Percentiles rank a stretch among this genome's conserved stretches.
phyloP scores from a whole-genome alignment of 2,888 invertebrate genomes.

The Dexiosoma caninum region DNA sequence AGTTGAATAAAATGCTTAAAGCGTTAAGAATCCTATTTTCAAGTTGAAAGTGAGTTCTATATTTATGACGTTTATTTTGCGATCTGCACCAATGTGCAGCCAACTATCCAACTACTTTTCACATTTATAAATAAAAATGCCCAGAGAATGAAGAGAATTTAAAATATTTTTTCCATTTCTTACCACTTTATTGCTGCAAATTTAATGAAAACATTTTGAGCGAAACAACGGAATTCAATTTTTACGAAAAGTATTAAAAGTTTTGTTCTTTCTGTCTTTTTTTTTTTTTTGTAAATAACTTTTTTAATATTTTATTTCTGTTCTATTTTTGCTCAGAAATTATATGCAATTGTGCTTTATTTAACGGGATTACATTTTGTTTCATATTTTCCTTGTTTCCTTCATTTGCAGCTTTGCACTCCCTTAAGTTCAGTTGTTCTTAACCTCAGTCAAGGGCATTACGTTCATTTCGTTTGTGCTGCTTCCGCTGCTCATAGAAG shows the following conservation, averaged over 20 bases:
- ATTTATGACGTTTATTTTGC: no score
- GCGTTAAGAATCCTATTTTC: no score
- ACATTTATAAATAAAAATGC: no score
- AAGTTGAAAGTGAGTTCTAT: no score
- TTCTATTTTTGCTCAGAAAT: constrained; percentile 23
- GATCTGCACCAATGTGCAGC: no score
- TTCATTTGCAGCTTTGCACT: background rate
- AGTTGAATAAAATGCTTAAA: no score
- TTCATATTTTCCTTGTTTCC: background rate
- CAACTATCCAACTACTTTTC: no score
- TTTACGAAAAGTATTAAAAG: background rate
- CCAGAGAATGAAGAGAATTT: background rate
- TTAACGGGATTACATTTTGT: constrained; percentile 11
- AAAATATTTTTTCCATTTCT: background rate
- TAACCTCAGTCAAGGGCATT: constrained; percentile 57
- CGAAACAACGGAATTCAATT: constrained; percentile 10
- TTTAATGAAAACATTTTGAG: background rate
- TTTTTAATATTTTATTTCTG: background rate
- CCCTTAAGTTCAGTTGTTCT: constrained; percentile 2
- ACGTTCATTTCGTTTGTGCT: background rate
- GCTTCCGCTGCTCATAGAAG: background rate
- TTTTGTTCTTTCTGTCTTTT: background rate
- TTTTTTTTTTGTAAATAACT: no score
- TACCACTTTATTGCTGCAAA: background rate
- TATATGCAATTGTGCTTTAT: constrained; percentile 48